Evolutionary conservation across 2,797 vertebrate genomes (phyloP).

Genomic region (Heterohyrax brucei): DNA sequence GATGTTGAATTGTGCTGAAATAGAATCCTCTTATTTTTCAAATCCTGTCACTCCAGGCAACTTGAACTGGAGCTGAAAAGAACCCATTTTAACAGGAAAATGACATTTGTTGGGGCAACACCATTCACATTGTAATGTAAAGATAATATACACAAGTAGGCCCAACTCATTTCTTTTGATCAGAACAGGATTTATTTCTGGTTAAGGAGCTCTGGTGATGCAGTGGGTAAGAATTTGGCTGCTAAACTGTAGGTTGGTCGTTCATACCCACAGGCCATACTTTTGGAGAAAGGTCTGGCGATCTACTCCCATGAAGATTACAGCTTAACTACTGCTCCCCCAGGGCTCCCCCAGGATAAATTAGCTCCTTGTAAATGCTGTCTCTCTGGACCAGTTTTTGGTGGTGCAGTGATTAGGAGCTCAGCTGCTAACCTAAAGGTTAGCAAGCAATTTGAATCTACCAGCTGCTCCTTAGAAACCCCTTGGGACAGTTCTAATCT

Average conservation of each 20-base stretch:
- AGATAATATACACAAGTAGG: constrained; percentile 75
- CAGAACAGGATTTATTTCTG: constrained; percentile 64
- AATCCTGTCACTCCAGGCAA: constrained; percentile 78
- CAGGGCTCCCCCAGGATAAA: neutral
- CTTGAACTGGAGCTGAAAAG: constrained; percentile 85
- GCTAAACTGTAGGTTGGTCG: too few species aligned
- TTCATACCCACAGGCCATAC: too few species aligned
- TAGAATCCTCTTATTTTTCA: constrained; percentile 87
- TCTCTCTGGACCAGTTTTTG: constrained; percentile 52
- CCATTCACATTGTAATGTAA: constrained; percentile 67
- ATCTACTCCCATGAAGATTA: too few species aligned
- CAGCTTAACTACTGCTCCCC: neutral
- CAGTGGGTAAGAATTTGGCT: too few species aligned
- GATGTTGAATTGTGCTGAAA: constrained; percentile 87
- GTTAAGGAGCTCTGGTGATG: constrained; percentile 16
- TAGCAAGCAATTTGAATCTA: neutral
- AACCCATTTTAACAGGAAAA: constrained; percentile 85
- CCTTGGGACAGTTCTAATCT: too few species aligned
- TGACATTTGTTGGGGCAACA: constrained; percentile 76
- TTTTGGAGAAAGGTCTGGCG: too few species aligned
- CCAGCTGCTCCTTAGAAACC: too few species aligned
- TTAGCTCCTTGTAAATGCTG: neutral
- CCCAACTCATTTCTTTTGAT: constrained; percentile 68
- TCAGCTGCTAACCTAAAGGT: neutral
- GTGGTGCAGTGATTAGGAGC: neutral